phyloP scores from a whole-genome alignment of 2,113 vertebrate genomes.

The Leiothrix lutea region DNA sequence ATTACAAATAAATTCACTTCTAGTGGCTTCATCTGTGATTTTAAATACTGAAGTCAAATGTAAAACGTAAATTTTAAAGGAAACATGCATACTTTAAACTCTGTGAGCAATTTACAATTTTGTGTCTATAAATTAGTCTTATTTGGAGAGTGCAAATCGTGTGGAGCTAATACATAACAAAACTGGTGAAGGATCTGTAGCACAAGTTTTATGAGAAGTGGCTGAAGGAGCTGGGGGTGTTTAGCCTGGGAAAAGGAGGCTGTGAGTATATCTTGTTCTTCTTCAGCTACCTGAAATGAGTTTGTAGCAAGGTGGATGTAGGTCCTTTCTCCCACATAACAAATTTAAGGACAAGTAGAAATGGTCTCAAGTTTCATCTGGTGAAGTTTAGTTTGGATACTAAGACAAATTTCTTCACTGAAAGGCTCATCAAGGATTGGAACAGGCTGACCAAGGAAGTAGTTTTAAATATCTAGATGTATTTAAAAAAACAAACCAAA shows the following conservation, averaged over 20 bases:
- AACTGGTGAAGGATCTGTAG: neutral
- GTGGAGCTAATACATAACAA: neutral
- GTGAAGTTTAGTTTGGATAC: neutral
- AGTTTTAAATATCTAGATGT: neutral
- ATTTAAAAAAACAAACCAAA: neutral
- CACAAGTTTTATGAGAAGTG: accelerated
- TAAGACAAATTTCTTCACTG: neutral
- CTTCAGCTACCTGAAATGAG: neutral
- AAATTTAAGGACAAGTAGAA: neutral
- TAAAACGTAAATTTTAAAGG: neutral
- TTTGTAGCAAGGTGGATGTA: neutral
- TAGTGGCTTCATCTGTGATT: neutral
- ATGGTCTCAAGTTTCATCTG: neutral
- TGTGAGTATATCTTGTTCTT: accelerated
- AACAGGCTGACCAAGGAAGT: neutral
- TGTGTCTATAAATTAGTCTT: neutral
- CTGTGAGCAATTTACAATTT: neutral
- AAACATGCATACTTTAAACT: neutral
- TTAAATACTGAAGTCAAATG: neutral
- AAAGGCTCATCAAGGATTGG: accelerated
- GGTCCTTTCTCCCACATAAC: neutral
- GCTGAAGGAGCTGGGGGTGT: accelerated
- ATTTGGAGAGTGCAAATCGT: neutral
- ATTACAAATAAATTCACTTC: neutral
- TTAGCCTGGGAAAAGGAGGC: neutral